Conservation (phyloP, 2,113 vertebrate genomes). For the Ptilorrhoa leucosticta region DNA sequence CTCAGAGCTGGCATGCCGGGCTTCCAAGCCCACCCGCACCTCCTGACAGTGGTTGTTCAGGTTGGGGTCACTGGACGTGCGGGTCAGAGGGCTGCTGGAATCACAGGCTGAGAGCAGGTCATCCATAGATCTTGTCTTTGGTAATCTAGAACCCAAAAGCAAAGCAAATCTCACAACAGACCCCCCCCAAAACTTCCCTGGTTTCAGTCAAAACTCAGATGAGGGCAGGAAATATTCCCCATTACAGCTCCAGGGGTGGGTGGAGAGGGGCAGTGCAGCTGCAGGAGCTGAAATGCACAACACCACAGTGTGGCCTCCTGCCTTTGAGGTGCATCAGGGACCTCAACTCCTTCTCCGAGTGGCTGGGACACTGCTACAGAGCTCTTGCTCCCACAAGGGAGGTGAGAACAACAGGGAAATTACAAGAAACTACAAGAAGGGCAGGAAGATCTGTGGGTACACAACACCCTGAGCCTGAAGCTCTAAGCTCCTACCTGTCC, state of each 20-base stretch:
- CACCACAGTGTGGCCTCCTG: background rate
- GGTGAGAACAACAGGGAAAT: background rate
- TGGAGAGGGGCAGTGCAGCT: background rate
- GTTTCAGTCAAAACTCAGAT: background rate
- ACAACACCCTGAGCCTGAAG: background rate
- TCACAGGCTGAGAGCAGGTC: conserved; percentile 91
- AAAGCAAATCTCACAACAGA: background rate
- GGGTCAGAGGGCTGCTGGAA: conserved; percentile 85
- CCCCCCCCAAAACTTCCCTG: background rate
- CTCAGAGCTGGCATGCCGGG: conserved; percentile 58
- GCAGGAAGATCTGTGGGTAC: background rate
- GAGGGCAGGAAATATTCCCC: background rate
- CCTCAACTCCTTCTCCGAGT: background rate
- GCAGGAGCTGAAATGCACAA: background rate
- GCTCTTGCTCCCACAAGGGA: background rate
- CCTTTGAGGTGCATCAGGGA: background rate
- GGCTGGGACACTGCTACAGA: background rate
- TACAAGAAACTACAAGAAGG: background rate
- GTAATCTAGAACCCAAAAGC: conserved; percentile 77
- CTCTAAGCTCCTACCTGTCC: conserved; percentile 81
- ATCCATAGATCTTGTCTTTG: conserved; percentile 97
- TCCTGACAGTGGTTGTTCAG: conserved; percentile 97
- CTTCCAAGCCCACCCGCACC: conserved; percentile 75
- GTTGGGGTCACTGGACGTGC: conserved; percentile 97
- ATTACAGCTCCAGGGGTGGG: background rate